phyloP scores from a whole-genome alignment of 2,888 invertebrate species.

The Tribolium freemani region DNA sequence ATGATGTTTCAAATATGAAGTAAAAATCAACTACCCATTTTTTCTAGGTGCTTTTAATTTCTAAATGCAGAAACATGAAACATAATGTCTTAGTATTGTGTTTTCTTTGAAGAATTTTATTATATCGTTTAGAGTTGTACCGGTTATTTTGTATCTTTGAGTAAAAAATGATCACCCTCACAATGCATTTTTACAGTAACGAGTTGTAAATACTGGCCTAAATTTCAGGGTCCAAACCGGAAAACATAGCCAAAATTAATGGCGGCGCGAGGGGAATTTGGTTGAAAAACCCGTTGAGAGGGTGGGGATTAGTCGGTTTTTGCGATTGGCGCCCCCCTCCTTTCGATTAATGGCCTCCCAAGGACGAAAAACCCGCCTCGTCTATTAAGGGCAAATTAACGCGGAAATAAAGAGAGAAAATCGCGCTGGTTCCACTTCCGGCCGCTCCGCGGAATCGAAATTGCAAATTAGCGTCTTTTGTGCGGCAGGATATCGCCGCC shows the following conservation, averaged over 20 bases:
- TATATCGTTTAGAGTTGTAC: no score
- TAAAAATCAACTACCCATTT: no score
- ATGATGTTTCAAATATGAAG: no score
- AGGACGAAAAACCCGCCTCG: not conserved
- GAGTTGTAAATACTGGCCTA: no score
- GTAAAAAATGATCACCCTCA: no score
- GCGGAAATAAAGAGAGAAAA: constrained; percentile 1
- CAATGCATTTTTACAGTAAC: no score
- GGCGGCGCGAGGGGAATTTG: not conserved
- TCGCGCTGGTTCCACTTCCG: constrained; percentile 11
- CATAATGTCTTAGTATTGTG: no score
- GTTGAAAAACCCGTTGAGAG: not conserved
- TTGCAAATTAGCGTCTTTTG: constrained; percentile 41
- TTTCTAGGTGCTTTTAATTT: no score
- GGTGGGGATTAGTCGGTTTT: not conserved
- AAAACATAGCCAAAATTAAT: not conserved
- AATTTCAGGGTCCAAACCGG: no score
- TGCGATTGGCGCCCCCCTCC: not conserved
- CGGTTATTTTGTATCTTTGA: no score
- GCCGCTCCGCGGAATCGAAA: constrained; percentile 20
- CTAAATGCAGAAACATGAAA: no score
- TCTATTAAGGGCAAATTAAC: constrained; percentile 11
- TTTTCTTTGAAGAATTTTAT: no score
- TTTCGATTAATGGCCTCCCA: not conserved
- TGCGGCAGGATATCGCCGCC: constrained; percentile 27